These are phyloP conservation scores for Disparrhopalites patrizii DNA, from an alignment of 2,888 invertebrate species.

Conservation along the genomic window DNA sequence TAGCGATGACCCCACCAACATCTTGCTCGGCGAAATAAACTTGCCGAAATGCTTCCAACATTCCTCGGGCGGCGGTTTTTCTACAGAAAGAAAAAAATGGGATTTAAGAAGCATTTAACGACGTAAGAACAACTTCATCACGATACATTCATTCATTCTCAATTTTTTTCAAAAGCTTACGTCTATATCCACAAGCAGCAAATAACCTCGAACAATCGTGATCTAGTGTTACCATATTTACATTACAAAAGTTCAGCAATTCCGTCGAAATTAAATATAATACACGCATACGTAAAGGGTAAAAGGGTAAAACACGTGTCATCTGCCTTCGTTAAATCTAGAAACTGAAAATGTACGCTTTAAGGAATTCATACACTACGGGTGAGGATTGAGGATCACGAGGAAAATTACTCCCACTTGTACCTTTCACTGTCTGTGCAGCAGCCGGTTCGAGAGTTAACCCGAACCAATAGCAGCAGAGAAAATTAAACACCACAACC, in stretches of 20 bases:
- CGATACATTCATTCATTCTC: neutral
- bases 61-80: constrained; percentile 43
- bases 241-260: no score
- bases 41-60: constrained; percentile 45
- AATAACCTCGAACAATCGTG: neutral
- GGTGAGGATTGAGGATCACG: no score
- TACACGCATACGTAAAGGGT: no score
- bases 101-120: constrained; percentile 14
- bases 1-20: constrained; percentile 40
- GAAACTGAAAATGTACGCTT: no score
- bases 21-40: constrained; percentile 44
- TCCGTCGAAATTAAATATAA: no score
- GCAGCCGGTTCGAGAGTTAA: constrained; percentile 22
- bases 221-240: no score
- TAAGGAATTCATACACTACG: no score
- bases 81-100: constrained; percentile 28
- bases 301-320: no score
- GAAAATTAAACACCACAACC: constrained; percentile 18
- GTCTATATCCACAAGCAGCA: neutral
- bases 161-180: neutral
- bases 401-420: no score
- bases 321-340: no score
- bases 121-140: constrained; percentile 1
- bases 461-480: constrained; percentile 17
- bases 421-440: constrained; percentile 9